These are phyloP conservation scores for Sylvilagus floridanus DNA, from an alignment of 2,797 vertebrate genomes.

Conservation along the genomic window DNA sequence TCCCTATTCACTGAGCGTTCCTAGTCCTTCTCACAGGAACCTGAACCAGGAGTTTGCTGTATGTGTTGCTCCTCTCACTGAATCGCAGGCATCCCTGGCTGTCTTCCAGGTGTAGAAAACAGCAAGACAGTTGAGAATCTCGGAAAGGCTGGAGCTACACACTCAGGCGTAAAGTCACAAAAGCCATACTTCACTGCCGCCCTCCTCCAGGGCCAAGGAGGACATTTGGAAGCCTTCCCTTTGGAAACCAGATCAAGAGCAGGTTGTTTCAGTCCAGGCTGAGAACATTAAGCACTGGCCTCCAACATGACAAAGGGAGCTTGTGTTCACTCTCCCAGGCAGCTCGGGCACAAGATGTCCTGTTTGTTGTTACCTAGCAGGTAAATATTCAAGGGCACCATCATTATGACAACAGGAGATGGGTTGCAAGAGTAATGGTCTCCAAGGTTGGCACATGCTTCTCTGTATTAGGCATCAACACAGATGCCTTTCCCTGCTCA, in stretches of 20 bases:
- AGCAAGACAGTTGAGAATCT: neutral
- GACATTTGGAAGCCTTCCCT: neutral
- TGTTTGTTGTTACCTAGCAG: neutral
- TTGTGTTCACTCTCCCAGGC: neutral
- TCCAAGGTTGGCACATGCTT: neutral
- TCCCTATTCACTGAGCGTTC: neutral
- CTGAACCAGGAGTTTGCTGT: neutral
- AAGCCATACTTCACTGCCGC: neutral
- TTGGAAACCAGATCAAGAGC: constrained; percentile 20
- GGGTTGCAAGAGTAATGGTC: neutral
- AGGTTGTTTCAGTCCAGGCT: neutral
- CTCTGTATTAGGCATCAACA: neutral
- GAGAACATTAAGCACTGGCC: neutral
- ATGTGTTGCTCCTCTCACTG: neutral
- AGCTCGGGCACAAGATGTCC: neutral
- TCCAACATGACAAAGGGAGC: neutral
- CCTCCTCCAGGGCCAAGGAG: neutral
- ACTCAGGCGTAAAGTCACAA: neutral
- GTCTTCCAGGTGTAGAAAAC: constrained; percentile 1
- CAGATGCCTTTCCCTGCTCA: neutral
- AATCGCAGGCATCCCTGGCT: neutral
- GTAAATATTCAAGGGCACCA: neutral
- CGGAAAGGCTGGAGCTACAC: neutral
- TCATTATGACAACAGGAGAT: neutral
- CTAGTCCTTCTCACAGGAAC: neutral